Base-by-base conservation (phyloP, 2,888 invertebrate genomes). In the Tricholauxania praeusta region DNA sequence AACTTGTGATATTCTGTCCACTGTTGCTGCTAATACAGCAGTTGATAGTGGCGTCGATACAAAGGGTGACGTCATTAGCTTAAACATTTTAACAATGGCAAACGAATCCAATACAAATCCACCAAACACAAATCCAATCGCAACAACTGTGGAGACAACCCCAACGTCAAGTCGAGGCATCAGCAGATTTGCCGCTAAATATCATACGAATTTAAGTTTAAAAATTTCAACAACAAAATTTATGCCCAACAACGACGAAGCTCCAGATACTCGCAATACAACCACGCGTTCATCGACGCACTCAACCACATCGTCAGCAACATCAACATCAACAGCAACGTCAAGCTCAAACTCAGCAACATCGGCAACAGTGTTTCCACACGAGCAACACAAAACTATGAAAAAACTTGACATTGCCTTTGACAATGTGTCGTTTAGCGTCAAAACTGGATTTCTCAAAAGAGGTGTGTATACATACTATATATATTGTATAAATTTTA, bases 361-460 rank as follows among this genome's bases (percentile, higher is more conserved):
- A 69, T 39, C 73, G 28, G 51, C 62, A 12, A 73, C 74, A 51
- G 79, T 80, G 52, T 82, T 81, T 64, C 79, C 81, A 4, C 77
- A 80, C 67, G 84, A 85, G 70, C 80, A 84, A 64, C 79, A 80
- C 72, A 81, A 78, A 70, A 77, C 80, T 72, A 79, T 81, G 68
- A 83, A 85, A 72, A 81, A 80, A 70, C 74, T 86, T 48, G 81
- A 86, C 72, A 83, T 86, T 48, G 82, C 82, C 39, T 87, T 86
- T 76, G 80, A 85, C 12, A 83, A 87, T 77, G 79, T 87, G 52
- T 76, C 78, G 10, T 85, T 82, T 72, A 81, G 80, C 71, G 79
- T 76, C 7, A 84, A 80, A 69, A 78, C 81, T 52, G 87, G 87
- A 48, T 79, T 85, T 72, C 80, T 87, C 49, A 83, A 79, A 73